phyloP scores from a whole-genome alignment of 1,140 invertebrate genomes.

The Cryptotermes secundus region DNA sequence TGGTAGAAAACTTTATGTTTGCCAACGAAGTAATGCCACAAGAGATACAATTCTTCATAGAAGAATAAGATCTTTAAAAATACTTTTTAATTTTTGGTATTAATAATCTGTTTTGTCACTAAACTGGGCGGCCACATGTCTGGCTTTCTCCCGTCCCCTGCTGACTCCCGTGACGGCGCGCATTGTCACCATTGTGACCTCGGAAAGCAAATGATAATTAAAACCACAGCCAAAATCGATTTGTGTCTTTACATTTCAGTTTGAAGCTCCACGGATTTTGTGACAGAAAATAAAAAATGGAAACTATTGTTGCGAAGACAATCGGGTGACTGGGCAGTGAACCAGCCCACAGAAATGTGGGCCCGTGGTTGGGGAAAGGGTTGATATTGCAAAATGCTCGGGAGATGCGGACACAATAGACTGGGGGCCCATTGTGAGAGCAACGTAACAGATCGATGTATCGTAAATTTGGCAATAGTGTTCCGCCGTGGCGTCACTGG shows the following conservation, averaged over 20 bases:
- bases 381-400: neutral
- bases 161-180: too few species aligned
- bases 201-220: too few species aligned
- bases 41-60: too few species aligned
- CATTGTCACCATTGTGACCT: too few species aligned
- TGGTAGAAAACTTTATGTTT: too few species aligned
- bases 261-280: neutral
- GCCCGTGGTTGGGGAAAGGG: neutral
- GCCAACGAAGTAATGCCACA: too few species aligned
- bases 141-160: too few species aligned
- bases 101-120: too few species aligned
- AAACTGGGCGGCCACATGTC: too few species aligned
- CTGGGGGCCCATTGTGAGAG: neutral
- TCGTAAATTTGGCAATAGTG: neutral
- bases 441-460: neutral
- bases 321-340: neutral
- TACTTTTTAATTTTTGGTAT: too few species aligned
- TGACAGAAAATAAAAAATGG: neutral
- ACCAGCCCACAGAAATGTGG: neutral
- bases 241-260: neutral
- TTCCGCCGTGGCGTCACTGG: neutral
- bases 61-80: too few species aligned
- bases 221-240: neutral
- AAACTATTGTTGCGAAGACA: neutral
- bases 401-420: neutral